Evolutionary conservation across 2,797 vertebrate species (phyloP), one percentile per base, ranked within the genome.

Genomic region (Orientallactaga sibirica): DNA sequence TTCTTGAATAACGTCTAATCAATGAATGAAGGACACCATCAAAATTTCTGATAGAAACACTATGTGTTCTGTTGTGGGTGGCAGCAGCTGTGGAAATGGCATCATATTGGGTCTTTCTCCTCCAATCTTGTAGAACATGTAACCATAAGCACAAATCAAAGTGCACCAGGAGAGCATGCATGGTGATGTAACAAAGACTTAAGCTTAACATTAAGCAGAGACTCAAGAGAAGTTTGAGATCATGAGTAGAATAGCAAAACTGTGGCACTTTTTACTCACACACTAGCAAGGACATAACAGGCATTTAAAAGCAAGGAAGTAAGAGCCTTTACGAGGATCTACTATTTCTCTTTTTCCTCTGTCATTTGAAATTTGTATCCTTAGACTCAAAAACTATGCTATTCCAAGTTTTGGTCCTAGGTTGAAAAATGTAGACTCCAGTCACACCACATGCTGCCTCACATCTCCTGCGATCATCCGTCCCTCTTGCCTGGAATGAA

Each of bases 401-500:
- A 25, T 27, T 73, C 9, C 3, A 84, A n/a, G 55, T 58, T n/a
- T 52, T 88, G 33, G 41, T 82, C 20, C 29, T 78, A 14, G 29
- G 80, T 25, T 90, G 41, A 94, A 86, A 77, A 48, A 58, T 75
- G 14, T 58, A 10, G 16, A 81, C 5, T 22, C 81, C 22, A 29
- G 8, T 92, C 58, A 61, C 29, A 64, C 12, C 61, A 79, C 70
- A 87, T 24, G 52, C 19, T 61, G 76, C 41, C 25, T 88, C 64
- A 66, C 25, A 76, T 88, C 41, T 82, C 85, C 19, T 73, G 41
- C 68, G n/a, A 82, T 68, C 6, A 27, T 43, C 97, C 98, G 96
- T 98, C 97, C 98, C 97, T 71, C 77, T 98, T 98, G 98, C 15
- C 97, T 98, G 98, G 98, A 98, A 98, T 97, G 97, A 96, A 98